Conservation (phyloP, 2,113 vertebrate genomes). For the Crotalus tigris region DNA sequence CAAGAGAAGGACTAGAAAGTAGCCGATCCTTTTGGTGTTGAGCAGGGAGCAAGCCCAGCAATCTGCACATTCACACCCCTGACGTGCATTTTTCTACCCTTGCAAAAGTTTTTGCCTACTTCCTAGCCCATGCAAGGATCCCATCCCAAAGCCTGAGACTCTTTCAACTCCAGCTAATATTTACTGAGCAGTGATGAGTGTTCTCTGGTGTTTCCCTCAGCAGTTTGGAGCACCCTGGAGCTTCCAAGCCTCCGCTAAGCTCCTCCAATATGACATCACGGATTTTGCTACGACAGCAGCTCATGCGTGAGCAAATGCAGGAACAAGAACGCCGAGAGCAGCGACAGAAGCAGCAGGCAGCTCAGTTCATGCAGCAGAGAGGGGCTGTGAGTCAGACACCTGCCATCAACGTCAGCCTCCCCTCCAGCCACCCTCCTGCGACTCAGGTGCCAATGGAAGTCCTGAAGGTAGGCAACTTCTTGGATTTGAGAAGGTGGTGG, state of each 20-base stretch:
- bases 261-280: constrained; percentile 86
- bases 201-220: constrained; percentile 69
- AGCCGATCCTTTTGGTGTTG: constrained; percentile 21
- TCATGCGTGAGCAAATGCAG: constrained; percentile 82
- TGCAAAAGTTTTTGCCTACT: not conserved
- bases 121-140: not conserved
- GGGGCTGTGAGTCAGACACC: constrained; percentile 82
- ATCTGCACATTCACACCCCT: not conserved
- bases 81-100: constrained; percentile 9
- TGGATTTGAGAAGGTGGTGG: not conserved
- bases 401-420: constrained; percentile 79
- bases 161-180: constrained; percentile 29
- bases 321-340: constrained; percentile 87
- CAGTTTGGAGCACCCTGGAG: constrained; percentile 82
- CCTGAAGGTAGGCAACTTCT: constrained; percentile 78
- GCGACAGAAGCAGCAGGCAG: constrained; percentile 80
- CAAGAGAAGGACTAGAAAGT: constrained; percentile 18
- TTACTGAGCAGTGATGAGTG: constrained; percentile 55
- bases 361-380: constrained; percentile 79
- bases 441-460: constrained; percentile 92
- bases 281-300: constrained; percentile 84
- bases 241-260: constrained; percentile 80
- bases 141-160: not conserved
- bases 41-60: constrained; percentile 46
- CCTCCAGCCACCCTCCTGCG: constrained; percentile 74